These are phyloP conservation scores for Pecten maximus DNA, from an alignment of 2,888 invertebrate genomes.

Conservation along the genomic window DNA sequence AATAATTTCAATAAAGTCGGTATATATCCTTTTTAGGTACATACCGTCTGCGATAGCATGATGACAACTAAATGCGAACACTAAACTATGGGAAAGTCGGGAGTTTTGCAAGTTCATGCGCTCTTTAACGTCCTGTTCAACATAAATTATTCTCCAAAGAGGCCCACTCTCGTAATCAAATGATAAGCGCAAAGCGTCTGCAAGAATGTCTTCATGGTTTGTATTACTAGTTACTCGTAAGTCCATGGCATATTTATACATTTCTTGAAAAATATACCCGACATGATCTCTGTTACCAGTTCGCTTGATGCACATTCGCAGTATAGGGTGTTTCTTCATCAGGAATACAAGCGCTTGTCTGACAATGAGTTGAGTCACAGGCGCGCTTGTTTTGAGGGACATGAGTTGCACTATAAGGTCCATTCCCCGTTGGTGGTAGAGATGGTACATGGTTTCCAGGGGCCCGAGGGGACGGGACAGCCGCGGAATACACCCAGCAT, in stretches of 20 bases:
- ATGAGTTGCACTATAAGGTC: slow-evolving; percentile 48
- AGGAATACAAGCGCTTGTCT: slow-evolving; percentile 40
- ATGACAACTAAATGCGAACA: slow-evolving; percentile 45
- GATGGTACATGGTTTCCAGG: slow-evolving; percentile 51
- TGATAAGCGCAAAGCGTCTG: slow-evolving; percentile 24
- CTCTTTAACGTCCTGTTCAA: not conserved
- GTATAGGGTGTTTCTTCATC: slow-evolving; percentile 43
- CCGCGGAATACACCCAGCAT: not conserved
- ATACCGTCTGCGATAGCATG: slow-evolving; percentile 47
- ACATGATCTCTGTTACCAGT: not conserved
- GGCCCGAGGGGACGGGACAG: slow-evolving; percentile 43
- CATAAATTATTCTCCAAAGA: slow-evolving; percentile 42
- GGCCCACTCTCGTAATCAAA: slow-evolving; percentile 41
- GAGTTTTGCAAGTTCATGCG: no score
- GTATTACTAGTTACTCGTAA: not conserved
- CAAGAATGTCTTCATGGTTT: slow-evolving; percentile 39
- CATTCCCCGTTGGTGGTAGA: slow-evolving; percentile 45
- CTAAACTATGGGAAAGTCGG: not conserved
- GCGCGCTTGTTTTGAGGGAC: not conserved
- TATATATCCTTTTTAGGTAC: slow-evolving; percentile 42
- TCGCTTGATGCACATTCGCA: slow-evolving; percentile 48
- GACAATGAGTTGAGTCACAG: not conserved
- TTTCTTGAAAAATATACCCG: slow-evolving; percentile 43
- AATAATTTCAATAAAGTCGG: slow-evolving; percentile 49
- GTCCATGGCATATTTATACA: slow-evolving; percentile 36